A percentile compares a stretch with the other conserved stretches of the same genome.
Evolutionary conservation across 2,113 vertebrate genomes (phyloP).

Genomic region (Phrynosoma platyrhinos): DNA sequence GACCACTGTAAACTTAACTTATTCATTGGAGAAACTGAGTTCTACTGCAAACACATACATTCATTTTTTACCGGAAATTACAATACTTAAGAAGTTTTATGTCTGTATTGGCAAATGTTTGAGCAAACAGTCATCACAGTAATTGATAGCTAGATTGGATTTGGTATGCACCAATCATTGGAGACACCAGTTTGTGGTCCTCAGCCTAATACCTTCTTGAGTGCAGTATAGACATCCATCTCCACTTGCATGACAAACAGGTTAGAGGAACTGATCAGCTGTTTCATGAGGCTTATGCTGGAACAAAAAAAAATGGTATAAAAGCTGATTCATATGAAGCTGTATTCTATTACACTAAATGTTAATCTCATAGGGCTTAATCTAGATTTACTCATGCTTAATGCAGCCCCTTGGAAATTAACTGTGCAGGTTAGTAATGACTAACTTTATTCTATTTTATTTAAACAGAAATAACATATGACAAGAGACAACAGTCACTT

Average conservation of each 20-base stretch:
- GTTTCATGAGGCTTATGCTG: conserved; percentile 91
- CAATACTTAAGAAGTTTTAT: not conserved
- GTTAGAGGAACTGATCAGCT: conserved; percentile 93
- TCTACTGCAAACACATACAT: not conserved
- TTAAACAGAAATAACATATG: too few species aligned
- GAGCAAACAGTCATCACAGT: not conserved
- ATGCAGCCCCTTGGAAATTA: too few species aligned
- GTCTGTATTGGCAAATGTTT: not conserved
- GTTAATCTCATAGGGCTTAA: not conserved
- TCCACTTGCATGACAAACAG: conserved; percentile 99
- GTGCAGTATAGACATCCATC: conserved; percentile 97
- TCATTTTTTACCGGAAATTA: not conserved
- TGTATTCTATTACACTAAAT: not conserved
- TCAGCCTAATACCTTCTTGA: conserved; percentile 89
- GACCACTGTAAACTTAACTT: not conserved
- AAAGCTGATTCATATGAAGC: not conserved
- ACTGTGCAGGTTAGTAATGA: too few species aligned
- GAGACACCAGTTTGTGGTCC: too few species aligned
- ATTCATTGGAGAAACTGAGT: not conserved
- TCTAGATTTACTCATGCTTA: not conserved
- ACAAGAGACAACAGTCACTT: too few species aligned
- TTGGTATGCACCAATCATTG: not conserved
- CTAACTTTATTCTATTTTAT: too few species aligned
- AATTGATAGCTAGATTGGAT: not conserved
- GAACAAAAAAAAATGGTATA: conserved; percentile 28